Percentiles rank a stretch among this genome's conserved stretches.
phyloP scores from a whole-genome alignment of 2,797 vertebrate species.

The Hipposideros larvatus region DNA sequence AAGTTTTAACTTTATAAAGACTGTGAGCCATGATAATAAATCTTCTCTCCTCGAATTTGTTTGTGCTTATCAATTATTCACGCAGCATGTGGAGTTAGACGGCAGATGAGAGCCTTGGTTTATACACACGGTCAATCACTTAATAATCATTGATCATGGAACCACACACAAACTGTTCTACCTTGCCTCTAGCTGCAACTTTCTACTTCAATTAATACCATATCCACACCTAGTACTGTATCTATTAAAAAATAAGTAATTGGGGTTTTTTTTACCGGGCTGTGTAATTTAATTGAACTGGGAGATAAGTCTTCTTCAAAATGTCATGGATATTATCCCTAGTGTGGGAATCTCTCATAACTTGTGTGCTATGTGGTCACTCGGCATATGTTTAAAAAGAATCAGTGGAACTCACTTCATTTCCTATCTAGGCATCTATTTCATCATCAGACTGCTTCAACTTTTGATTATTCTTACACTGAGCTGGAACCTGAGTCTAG shows the following conservation, averaged over 20 bases:
- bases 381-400: background rate
- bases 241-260: constrained; percentile 71
- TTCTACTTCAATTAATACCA: constrained; percentile 45
- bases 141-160: background rate
- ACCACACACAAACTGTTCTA: background rate
- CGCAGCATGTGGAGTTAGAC: background rate
- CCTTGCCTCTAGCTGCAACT: background rate
- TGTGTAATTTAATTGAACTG: constrained; percentile 70
- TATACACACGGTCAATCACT: background rate
- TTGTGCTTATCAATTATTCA: constrained; percentile 67
- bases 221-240: constrained; percentile 51
- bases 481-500: background rate
- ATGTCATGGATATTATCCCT: background rate
- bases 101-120: constrained; percentile 10
- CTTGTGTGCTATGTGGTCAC: background rate
- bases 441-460: background rate
- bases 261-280: constrained; percentile 19
- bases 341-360: background rate
- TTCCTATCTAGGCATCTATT: background rate
- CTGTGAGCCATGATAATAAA: background rate
- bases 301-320: constrained; percentile 62
- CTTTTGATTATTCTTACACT: background rate
- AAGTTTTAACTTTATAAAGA: constrained; percentile 47
- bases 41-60: background rate
- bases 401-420: background rate